Percentiles rank a stretch among this genome's conserved stretches.
phyloP scores from a whole-genome alignment of 2,797 vertebrate genomes.

The Danio choprae region DNA sequence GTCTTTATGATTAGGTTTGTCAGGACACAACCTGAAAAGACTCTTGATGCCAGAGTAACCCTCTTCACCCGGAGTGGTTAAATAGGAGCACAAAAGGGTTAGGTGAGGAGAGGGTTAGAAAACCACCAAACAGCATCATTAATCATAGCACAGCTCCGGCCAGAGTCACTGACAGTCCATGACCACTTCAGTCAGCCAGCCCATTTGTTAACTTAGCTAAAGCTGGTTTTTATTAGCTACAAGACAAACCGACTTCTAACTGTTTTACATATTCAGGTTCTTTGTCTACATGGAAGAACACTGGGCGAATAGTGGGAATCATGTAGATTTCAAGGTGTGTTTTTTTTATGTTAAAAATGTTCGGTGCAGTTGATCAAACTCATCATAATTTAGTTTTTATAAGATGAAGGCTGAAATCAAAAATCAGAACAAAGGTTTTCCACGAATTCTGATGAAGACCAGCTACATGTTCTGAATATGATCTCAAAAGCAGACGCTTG shows the following conservation, averaged over 20 bases:
- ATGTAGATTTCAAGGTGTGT: conserved; percentile 19
- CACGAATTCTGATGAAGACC: conserved; percentile 40
- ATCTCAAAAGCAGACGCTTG: conserved; percentile 31
- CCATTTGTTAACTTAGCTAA: conserved; percentile 74
- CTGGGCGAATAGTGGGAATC: conserved; percentile 66
- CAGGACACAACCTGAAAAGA: conserved; percentile 17
- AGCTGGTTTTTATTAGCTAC: conserved; percentile 74
- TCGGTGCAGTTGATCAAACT: conserved; percentile 22
- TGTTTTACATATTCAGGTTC: conserved; percentile 66
- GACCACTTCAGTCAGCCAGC: conserved; percentile 72
- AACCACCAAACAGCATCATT: conserved; percentile 69
- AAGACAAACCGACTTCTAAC: conserved; percentile 74
- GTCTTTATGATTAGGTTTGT: conserved; percentile 42
- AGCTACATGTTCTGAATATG: conserved; percentile 24
- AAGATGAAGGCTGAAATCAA: neutral
- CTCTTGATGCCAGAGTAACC: neutral
- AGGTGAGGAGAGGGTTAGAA: conserved; percentile 56
- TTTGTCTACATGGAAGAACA: conserved; percentile 60
- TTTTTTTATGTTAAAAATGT: conserved; percentile 16
- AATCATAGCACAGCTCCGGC: conserved; percentile 69
- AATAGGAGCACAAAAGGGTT: conserved; percentile 33
- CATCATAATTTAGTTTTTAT: conserved; percentile 52
- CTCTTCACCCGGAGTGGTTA: conserved; percentile 32
- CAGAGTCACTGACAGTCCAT: conserved; percentile 65
- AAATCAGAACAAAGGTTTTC: conserved; percentile 9